Conservation (phyloP, 1,140 invertebrate species). For the Physella acuta region DNA sequence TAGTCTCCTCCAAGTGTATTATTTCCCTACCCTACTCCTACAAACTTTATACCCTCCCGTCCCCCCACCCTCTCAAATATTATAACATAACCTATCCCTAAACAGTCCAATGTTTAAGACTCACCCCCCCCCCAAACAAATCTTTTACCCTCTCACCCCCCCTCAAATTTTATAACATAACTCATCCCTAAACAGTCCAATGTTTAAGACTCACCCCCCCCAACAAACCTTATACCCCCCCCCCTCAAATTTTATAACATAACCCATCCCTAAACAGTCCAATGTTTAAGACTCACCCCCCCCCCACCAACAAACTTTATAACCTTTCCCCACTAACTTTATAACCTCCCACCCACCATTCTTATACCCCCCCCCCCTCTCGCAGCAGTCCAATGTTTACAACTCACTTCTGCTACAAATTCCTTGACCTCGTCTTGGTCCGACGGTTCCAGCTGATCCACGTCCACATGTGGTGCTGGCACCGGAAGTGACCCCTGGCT, state of each 20-base stretch:
- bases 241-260: background rate
- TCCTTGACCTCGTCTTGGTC: background rate
- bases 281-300: background rate
- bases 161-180: too few species aligned
- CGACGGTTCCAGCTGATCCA: background rate
- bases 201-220: too few species aligned
- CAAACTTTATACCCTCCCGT: too few species aligned
- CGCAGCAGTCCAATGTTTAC: background rate
- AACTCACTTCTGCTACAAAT: constrained; percentile 6
- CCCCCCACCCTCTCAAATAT: background rate
- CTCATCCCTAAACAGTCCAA: too few species aligned
- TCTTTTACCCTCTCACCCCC: too few species aligned
- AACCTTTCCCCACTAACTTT: background rate
- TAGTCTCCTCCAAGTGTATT: too few species aligned
- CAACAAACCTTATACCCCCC: too few species aligned
- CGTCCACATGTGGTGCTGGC: constrained; percentile 8
- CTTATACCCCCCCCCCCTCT: background rate
- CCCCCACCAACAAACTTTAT: background rate
- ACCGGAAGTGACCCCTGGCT: constrained; percentile 6
- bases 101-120: too few species aligned
- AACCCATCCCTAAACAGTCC: background rate
- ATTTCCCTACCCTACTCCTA: too few species aligned
- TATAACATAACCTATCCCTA: too few species aligned
- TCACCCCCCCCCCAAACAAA: too few species aligned
- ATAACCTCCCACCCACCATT: too few species aligned